Conservation (phyloP, 64 coral and sea anemone genomes). For the Cladopsammia gracilis region DNA sequence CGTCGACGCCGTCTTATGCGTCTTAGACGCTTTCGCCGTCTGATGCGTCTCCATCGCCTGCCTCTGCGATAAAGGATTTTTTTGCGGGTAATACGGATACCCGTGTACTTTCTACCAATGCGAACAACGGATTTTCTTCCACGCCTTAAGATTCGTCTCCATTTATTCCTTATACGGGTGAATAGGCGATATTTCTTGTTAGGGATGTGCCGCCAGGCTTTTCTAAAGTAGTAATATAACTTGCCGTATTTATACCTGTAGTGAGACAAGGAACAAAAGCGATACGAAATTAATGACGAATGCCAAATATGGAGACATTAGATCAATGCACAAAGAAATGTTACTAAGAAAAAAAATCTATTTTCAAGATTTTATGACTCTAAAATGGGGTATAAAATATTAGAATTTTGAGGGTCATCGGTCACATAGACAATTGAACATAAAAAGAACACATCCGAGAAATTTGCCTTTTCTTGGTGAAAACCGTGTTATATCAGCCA, state of each 20-base stretch:
- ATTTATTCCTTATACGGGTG: background rate
- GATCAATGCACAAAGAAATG: no score
- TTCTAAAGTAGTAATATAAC: conserved; percentile 4
- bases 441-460: no score
- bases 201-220: conserved; percentile 17
- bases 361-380: no score
- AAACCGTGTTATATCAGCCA: no score
- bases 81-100: background rate
- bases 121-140: background rate
- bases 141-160: background rate
- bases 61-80: background rate
- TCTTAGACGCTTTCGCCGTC: background rate
- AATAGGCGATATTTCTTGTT: background rate
- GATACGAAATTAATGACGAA: background rate
- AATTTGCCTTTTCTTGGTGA: no score
- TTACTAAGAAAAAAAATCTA: no score
- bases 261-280: background rate
- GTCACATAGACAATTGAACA: no score
- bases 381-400: no score
- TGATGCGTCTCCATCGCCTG: background rate
- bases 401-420: no score
- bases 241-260: background rate
- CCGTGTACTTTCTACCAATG: background rate
- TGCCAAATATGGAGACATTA: background rate
- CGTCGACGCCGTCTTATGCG: background rate